A percentile compares a stretch with the other conserved stretches of the same genome.
Evolutionary conservation across 1,140 invertebrate genomes (phyloP).

Genomic region (Phymorhynchus buccinoides): DNA sequence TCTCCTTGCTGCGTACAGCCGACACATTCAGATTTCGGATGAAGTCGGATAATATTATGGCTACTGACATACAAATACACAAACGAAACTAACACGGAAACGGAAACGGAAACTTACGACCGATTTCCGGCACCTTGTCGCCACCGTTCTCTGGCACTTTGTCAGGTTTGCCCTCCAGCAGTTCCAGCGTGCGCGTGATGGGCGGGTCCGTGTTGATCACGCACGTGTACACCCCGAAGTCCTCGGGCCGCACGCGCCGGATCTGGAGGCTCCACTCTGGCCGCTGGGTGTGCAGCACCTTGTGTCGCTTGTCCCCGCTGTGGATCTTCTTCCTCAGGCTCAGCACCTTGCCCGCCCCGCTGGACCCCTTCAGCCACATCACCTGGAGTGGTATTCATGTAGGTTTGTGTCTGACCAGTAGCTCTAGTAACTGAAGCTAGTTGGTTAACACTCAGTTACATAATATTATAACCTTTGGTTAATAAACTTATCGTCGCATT

Average conservation of each 20-base stretch:
- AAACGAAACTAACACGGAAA: not conserved
- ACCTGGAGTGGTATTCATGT: constrained; percentile 32
- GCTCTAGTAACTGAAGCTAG: too few species aligned
- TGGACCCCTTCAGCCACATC: constrained; percentile 32
- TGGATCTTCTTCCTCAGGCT: constrained; percentile 40
- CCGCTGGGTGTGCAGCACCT: constrained; percentile 32
- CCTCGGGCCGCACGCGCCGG: not conserved
- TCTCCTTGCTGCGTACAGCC: too few species aligned
- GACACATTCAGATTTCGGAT: too few species aligned
- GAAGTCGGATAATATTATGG: too few species aligned
- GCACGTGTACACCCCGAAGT: constrained; percentile 44
- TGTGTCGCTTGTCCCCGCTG: constrained; percentile 35
- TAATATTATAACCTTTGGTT: too few species aligned
- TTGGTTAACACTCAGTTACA: not conserved
- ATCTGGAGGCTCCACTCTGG: constrained; percentile 44
- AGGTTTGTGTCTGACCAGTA: too few species aligned
- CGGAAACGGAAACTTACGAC: not conserved
- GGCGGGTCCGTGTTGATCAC: constrained; percentile 40
- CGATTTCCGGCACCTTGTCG: not conserved
- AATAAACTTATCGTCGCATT: too few species aligned
- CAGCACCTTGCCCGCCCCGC: constrained; percentile 29
- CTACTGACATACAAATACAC: not conserved
- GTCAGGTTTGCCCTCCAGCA: not conserved
- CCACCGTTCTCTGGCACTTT: not conserved
- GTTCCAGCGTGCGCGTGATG: constrained; percentile 27